These are phyloP conservation scores for Arenicola marina DNA, from an alignment of 2,888 invertebrate genomes.

Conservation along the genomic window DNA sequence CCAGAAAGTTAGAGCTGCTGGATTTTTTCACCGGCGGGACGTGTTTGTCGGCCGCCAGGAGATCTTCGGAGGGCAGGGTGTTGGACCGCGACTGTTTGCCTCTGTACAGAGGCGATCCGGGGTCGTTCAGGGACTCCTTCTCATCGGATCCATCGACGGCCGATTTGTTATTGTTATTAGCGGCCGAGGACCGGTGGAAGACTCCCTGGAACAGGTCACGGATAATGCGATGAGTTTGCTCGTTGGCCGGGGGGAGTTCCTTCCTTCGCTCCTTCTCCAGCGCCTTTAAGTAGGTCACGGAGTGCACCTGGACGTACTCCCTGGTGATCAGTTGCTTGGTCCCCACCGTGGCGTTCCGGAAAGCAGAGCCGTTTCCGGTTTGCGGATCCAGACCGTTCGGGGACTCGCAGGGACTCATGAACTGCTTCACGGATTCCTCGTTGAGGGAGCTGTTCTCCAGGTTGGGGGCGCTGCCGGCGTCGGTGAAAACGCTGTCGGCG, in stretches of 20 bases:
- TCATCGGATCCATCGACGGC: neutral
- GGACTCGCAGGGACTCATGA: neutral
- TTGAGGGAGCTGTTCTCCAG: neutral
- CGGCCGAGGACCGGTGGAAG: neutral
- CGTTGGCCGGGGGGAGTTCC: neutral
- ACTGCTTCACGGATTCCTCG: neutral
- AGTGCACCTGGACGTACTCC: neutral
- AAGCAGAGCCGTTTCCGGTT: neutral
- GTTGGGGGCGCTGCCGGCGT: no score
- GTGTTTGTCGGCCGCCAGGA: neutral
- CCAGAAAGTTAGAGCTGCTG: neutral
- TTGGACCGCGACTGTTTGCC: neutral
- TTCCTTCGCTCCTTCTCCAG: neutral
- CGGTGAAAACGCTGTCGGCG: neutral
- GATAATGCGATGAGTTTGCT: neutral
- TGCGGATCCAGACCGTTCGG: neutral
- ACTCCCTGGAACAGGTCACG: neutral
- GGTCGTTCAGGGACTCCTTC: neutral
- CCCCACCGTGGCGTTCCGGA: neutral
- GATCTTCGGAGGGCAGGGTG: neutral
- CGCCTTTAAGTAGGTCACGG: neutral
- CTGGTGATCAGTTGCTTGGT: neutral
- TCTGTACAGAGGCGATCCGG: no score
- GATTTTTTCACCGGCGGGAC: neutral
- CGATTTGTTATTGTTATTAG: neutral